These are phyloP conservation scores for Nycticryphes semicollaris DNA, from an alignment of 2,113 vertebrate species.

Conservation along the genomic window DNA sequence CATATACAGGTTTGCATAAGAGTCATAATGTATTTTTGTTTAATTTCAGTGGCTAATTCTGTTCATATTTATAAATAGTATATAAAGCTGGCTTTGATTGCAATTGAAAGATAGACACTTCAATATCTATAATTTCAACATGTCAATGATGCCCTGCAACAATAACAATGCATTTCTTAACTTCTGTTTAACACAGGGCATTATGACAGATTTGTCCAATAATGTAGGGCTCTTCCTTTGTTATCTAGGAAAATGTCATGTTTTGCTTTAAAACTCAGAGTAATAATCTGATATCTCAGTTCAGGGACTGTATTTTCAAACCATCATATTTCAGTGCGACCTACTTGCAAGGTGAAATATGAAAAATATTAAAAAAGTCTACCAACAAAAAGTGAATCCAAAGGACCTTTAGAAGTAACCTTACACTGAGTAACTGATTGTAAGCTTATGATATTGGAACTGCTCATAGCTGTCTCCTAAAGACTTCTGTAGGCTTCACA, in stretches of 20 bases:
- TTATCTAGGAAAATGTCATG: conserved; percentile 24
- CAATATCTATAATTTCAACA: not conserved
- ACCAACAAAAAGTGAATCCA: not conserved
- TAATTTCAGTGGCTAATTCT: not conserved
- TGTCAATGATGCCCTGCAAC: accelerated
- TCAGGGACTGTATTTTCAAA: conserved; percentile 15
- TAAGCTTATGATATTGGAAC: conserved; percentile 25
- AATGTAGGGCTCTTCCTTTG: not conserved
- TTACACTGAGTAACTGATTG: conserved; percentile 31
- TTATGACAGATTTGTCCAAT: not conserved
- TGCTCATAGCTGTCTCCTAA: conserved; percentile 8
- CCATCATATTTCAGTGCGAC: not conserved
- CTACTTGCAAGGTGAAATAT: not conserved
- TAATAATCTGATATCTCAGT: conserved; percentile 13
- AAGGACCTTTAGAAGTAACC: conserved; percentile 13
- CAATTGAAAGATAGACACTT: not conserved
- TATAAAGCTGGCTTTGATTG: not conserved
- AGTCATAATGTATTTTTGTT: not conserved
- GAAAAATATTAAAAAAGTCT: conserved; percentile 22
- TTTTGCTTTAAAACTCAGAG: conserved; percentile 3
- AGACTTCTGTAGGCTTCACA: not conserved
- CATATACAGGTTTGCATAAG: not conserved
- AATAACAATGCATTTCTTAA: not conserved
- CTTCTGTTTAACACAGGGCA: not conserved
- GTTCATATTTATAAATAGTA: not conserved